phyloP scores from a whole-genome alignment of 2,113 vertebrate species.

The Mastomys natalensis region DNA sequence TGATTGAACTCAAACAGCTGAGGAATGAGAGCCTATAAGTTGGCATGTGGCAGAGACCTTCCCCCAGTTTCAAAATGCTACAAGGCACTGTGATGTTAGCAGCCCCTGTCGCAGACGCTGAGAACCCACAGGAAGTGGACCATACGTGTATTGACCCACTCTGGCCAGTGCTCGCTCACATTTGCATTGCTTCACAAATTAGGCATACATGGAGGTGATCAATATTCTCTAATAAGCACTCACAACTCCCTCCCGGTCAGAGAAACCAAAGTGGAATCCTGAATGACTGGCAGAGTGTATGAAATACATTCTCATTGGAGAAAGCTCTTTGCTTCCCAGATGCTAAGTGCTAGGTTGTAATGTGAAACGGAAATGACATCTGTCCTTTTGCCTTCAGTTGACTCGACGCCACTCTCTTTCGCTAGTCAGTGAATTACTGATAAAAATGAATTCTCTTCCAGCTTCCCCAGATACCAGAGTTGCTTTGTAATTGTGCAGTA shows the following conservation, averaged over 20 bases:
- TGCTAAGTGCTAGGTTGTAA: constrained; percentile 36
- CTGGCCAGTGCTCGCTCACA: neutral
- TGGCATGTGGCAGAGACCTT: neutral
- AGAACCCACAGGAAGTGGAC: neutral
- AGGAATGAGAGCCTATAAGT: neutral
- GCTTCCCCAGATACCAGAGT: constrained; percentile 22
- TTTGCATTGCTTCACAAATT: neutral
- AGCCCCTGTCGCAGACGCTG: neutral
- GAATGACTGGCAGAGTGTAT: neutral
- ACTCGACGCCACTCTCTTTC: neutral
- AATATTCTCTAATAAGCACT: neutral
- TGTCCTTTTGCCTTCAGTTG: constrained; percentile 57
- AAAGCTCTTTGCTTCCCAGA: constrained; percentile 9
- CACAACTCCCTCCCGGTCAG: neutral
- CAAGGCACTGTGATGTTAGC: neutral
- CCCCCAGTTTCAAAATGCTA: neutral
- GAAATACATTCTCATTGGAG: constrained; percentile 48
- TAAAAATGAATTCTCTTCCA: constrained; percentile 63
- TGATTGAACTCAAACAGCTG: neutral
- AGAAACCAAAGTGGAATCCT: neutral
- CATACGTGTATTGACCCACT: neutral
- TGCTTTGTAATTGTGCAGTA: constrained; percentile 72
- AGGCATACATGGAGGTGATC: neutral
- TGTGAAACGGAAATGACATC: constrained; percentile 48
- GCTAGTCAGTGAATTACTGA: constrained; percentile 42